phyloP scores from a whole-genome alignment of 1,140 invertebrate species.

The Thaumatotibia leucotreta region DNA sequence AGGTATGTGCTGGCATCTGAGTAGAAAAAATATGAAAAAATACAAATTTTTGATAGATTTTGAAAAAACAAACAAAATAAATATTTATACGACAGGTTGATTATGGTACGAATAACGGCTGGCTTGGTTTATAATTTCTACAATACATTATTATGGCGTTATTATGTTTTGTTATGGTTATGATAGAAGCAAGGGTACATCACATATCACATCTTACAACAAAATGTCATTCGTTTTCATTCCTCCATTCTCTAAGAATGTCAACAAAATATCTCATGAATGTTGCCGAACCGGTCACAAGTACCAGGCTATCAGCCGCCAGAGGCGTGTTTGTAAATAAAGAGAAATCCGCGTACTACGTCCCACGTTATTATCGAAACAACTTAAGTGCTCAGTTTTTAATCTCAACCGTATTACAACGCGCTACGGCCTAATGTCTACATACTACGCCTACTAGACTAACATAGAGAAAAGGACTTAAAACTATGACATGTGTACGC shows the following conservation, averaged over 20 bases:
- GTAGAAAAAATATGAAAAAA: too few species aligned
- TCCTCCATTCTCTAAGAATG: neutral
- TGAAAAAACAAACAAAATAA: too few species aligned
- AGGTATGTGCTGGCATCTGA: too few species aligned
- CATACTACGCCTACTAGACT: neutral
- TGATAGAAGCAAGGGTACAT: too few species aligned
- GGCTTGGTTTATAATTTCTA: too few species aligned
- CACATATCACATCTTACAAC: too few species aligned
- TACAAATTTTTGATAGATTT: too few species aligned
- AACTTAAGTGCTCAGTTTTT: neutral
- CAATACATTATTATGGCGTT: too few species aligned
- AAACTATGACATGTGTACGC: neutral
- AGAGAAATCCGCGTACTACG: constrained; percentile 1
- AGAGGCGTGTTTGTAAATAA: constrained; percentile 1
- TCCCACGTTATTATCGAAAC: neutral
- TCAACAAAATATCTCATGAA: neutral
- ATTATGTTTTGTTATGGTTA: too few species aligned
- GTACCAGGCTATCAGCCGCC: neutral
- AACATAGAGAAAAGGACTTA: neutral
- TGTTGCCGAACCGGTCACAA: neutral
- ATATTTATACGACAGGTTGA: too few species aligned
- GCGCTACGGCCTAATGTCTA: neutral
- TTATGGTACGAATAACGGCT: too few species aligned
- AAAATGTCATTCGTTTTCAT: too few species aligned
- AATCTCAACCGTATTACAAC: neutral